Evolutionary conservation across 2,113 vertebrate species (phyloP).

Genomic region (Gavialis gangeticus): DNA sequence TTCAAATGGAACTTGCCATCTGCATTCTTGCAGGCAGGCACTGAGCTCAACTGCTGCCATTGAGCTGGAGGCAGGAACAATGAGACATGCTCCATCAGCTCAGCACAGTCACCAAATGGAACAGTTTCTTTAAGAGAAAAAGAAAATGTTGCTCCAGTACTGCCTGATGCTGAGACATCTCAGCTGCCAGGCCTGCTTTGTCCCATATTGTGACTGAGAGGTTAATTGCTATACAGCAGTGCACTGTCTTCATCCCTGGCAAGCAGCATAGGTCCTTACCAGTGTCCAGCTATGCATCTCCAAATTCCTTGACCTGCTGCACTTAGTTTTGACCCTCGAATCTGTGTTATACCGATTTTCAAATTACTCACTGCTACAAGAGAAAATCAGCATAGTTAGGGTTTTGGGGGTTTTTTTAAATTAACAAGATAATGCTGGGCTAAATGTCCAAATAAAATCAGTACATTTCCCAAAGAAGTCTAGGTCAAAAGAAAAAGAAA

Average conservation of each 20-base stretch:
- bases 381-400: not conserved
- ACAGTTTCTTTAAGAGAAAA: constrained; percentile 16
- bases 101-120: not conserved
- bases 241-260: not conserved
- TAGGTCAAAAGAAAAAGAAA: not conserved
- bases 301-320: not conserved
- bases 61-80: not conserved
- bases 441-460: not conserved
- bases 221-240: constrained; percentile 4
- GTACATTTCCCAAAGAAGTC: not conserved
- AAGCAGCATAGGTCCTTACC: not conserved
- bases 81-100: not conserved
- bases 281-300: not conserved
- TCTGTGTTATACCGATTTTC: not conserved
- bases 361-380: not conserved
- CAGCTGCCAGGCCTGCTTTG: not conserved
- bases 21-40: accelerated
- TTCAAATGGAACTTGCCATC: accelerated
- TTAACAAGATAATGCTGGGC: not conserved
- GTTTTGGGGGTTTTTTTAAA: not conserved
- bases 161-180: constrained; percentile 18
- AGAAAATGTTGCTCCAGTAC: constrained; percentile 45
- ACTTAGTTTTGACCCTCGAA: not conserved
- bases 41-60: not conserved
- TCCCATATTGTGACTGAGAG: not conserved